Evolutionary conservation across 1,140 invertebrate species (phyloP).

Genomic region (Bombus haemorrhoidalis): DNA sequence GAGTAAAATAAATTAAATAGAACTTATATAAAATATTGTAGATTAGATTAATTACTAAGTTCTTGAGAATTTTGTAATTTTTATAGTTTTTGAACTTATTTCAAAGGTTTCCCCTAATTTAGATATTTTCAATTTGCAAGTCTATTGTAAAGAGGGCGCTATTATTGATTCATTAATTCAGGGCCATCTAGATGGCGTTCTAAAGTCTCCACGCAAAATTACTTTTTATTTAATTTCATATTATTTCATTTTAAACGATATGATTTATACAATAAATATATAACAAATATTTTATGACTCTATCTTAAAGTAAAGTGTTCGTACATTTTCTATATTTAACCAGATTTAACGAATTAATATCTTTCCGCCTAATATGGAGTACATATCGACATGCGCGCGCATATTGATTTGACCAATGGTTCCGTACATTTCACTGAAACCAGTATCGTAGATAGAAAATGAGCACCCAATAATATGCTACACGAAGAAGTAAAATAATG

Average conservation of each 20-base stretch:
- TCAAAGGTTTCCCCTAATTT: conserved; percentile 25
- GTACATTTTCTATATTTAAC: background rate
- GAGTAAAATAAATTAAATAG: background rate
- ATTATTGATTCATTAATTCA: conserved; percentile 44
- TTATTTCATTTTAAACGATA: background rate
- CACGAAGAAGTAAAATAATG: background rate
- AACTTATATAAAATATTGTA: background rate
- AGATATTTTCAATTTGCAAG: conserved; percentile 4
- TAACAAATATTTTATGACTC: conserved; percentile 3
- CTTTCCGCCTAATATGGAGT: conserved; percentile 42
- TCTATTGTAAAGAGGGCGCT: conserved; percentile 26
- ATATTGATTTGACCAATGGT: conserved; percentile 49
- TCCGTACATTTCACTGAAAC: conserved; percentile 2
- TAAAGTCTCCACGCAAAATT: background rate
- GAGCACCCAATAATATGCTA: background rate
- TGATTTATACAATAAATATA: background rate
- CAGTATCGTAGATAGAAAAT: conserved; percentile 39
- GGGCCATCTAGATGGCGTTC: conserved; percentile 28
- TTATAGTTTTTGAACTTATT: background rate
- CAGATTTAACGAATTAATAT: background rate
- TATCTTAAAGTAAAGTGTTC: background rate
- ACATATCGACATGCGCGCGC: conserved; percentile 47
- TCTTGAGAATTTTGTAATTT: background rate
- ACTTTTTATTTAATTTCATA: background rate
- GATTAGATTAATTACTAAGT: background rate